phyloP scores from a whole-genome alignment of 2,888 invertebrate genomes.

The Aphodius sticticus region DNA sequence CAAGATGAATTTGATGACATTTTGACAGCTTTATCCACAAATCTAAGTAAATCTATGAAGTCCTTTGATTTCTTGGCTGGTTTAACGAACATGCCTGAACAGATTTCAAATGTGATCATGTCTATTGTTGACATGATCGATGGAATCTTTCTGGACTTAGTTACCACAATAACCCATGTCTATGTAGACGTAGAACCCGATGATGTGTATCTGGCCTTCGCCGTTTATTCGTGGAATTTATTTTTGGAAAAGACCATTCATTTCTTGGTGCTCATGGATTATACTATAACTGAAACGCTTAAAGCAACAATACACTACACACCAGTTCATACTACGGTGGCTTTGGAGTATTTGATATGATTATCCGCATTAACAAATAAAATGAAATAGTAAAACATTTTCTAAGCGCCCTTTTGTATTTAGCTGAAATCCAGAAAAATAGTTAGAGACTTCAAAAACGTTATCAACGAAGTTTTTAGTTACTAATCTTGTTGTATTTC shows the following conservation, averaged over 20 bases:
- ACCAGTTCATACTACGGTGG: background rate
- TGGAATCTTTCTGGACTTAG: background rate
- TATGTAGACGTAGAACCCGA: background rate
- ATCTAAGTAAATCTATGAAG: background rate
- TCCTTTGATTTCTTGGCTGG: background rate
- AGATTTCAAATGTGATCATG: background rate
- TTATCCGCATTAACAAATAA: no score
- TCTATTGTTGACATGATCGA: background rate
- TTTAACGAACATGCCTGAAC: background rate
- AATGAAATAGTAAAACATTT: no score
- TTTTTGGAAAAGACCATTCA: background rate
- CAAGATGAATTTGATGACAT: background rate
- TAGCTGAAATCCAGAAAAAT: no score
- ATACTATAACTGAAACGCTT: background rate
- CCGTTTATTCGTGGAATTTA: background rate
- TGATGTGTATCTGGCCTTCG: constrained; percentile 7
- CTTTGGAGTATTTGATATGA: background rate
- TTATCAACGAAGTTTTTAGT: no score
- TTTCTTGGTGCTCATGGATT: background rate
- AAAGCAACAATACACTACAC: background rate
- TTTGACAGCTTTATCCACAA: background rate
- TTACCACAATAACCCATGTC: background rate
- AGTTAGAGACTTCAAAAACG: no score
- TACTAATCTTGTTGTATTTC: no score
- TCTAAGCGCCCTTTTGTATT: no score